A percentile compares a stretch with the other conserved stretches of the same genome.
These are phyloP conservation scores for Danio rerio DNA, from an alignment of 2,113 vertebrate genomes.

Conservation along the genomic window GRCz12tu NC_133199.1:33443501-33444000, in stretches of 20 bases:
- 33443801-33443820: constrained; percentile 69
- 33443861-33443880: constrained; percentile 76
- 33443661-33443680: no score
- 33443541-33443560: no score
- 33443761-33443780: constrained; percentile 66
- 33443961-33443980: constrained; percentile 46
- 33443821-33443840: constrained; percentile 71
- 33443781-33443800: constrained; percentile 71
- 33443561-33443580: no score
- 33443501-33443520: no score
- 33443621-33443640: no score
- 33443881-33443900: constrained; percentile 61
- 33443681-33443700: no score
- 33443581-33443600: no score
- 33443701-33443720: no score
- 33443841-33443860: constrained; percentile 74
- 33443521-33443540: no score
- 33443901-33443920: constrained; percentile 61
- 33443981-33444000: constrained; percentile 76
- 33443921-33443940: constrained; percentile 74
- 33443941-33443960: constrained; percentile 53
- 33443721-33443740: background rate
- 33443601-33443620: no score
- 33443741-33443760: constrained; percentile 47
- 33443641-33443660: no score